Conservation (phyloP, 2,797 vertebrate species). For the Pelobates cultripes region DNA sequence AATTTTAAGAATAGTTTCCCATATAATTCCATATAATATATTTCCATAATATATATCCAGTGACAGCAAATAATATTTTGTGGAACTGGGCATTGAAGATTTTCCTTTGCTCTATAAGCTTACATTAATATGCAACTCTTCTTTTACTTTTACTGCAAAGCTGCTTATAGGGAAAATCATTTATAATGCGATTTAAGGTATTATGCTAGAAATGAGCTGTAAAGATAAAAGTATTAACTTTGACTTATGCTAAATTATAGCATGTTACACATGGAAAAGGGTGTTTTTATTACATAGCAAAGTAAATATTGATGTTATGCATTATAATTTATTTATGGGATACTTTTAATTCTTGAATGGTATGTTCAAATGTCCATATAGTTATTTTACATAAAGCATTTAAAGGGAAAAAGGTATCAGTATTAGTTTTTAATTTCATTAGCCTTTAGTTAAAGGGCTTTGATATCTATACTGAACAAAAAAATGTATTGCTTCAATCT, state of each 20-base stretch:
- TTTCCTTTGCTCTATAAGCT: slow-evolving; percentile 10
- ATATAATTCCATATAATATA: neutral
- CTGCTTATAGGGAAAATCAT: slow-evolving; percentile 41
- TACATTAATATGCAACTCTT: slow-evolving; percentile 18
- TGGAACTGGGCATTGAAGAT: neutral
- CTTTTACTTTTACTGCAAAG: slow-evolving; percentile 33
- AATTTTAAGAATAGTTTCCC: neutral
- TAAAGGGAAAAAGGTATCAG: too few relatives aligned
- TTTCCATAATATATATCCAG: neutral
- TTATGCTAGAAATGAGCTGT: slow-evolving; percentile 39
- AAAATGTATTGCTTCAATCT: too few relatives aligned
- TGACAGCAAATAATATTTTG: neutral
- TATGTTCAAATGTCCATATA: too few relatives aligned
- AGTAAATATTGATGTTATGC: neutral
- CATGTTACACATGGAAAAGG: neutral
- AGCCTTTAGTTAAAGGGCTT: too few relatives aligned
- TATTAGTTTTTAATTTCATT: too few relatives aligned
- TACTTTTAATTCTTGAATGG: too few relatives aligned
- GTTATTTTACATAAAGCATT: too few relatives aligned
- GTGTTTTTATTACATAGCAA: neutral
- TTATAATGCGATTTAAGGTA: slow-evolving; percentile 42
- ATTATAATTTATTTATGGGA: too few relatives aligned
- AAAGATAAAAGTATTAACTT: slow-evolving; percentile 15
- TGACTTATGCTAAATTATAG: slow-evolving; percentile 1
- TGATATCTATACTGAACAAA: too few relatives aligned